A percentile compares a stretch with the other conserved stretches of the same genome.
Evolutionary conservation across 2,797 vertebrate species (phyloP).

Genomic region (Cynopterus sphinx): DNA sequence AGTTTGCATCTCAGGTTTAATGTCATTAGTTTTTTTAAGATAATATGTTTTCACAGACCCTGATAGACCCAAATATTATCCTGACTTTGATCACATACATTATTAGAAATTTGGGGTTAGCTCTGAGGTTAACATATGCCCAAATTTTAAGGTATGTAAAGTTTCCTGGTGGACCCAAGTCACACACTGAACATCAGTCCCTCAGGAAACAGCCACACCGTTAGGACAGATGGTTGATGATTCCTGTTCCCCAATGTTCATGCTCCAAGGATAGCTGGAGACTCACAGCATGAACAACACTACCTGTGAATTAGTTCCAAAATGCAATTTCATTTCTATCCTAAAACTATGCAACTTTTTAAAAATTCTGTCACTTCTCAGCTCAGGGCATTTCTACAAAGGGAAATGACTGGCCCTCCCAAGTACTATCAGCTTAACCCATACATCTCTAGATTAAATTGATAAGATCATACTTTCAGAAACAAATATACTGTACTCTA

Average conservation of each 20-base stretch:
- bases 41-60: background rate
- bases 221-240: background rate
- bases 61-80: background rate
- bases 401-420: background rate
- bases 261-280: background rate
- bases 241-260: background rate
- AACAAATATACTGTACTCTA: background rate
- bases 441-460: background rate
- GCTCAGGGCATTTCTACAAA: background rate
- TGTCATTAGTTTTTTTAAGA: background rate
- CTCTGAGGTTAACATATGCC: background rate
- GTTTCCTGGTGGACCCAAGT: background rate
- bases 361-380: background rate
- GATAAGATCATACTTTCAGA: background rate
- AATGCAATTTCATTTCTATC: background rate
- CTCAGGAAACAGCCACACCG: background rate
- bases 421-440: background rate
- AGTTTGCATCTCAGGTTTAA: background rate
- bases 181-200: background rate
- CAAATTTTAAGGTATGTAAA: background rate
- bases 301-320: background rate
- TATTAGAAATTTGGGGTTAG: background rate
- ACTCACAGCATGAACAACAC: background rate
- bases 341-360: background rate
- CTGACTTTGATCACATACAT: background rate